phyloP scores from a whole-genome alignment of 2,888 invertebrate species.

The Sympetrum striolatum region DNA sequence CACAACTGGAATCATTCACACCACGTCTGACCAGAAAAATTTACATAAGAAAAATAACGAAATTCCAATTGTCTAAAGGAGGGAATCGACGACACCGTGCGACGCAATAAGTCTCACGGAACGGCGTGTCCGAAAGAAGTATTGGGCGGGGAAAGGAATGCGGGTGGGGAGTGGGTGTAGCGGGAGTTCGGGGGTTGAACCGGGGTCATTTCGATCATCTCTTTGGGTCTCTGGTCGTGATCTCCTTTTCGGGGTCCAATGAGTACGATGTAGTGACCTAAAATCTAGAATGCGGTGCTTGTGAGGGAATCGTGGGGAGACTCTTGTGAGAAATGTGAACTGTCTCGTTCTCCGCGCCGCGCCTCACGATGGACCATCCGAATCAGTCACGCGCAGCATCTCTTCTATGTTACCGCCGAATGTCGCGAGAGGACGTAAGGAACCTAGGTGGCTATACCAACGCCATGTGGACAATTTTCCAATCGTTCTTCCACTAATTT shows the following conservation, averaged over 20 bases:
- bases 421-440: background rate
- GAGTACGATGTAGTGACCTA: background rate
- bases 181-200: background rate
- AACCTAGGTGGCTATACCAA: background rate
- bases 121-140: background rate
- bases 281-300: background rate
- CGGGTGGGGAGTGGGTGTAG: background rate
- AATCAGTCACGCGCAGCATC: background rate
- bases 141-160: background rate
- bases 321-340: constrained; percentile 19
- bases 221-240: background rate
- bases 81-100: background rate
- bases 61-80: background rate
- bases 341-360: background rate
- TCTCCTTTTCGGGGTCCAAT: background rate
- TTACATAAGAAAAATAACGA: constrained; percentile 15
- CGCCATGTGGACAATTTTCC: background rate
- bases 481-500: background rate
- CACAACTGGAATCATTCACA: background rate
- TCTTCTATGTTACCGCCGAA: background rate
- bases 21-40: background rate
- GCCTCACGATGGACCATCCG: constrained; percentile 31
- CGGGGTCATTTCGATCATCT: background rate
- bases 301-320: background rate
- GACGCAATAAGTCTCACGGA: background rate